phyloP scores from a whole-genome alignment of 2,888 invertebrate species.

The Myopa testacea region DNA sequence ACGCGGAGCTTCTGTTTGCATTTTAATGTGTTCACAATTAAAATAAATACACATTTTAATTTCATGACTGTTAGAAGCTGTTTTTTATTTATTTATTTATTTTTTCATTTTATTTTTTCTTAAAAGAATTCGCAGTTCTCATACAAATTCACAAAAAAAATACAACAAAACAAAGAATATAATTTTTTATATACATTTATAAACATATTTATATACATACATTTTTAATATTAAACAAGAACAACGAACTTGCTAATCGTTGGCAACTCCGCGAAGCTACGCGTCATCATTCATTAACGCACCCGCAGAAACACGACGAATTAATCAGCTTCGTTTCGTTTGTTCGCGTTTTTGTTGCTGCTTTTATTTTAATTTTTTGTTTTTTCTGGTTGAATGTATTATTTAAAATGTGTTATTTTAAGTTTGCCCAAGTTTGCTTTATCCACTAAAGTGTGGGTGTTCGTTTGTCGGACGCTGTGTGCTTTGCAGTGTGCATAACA shows the following conservation, averaged over 20 bases:
- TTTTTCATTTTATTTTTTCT: background rate
- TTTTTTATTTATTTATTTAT: background rate
- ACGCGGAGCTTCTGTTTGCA: constrained; percentile 17
- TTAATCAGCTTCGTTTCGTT: constrained; percentile 3
- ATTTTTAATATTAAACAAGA: no score
- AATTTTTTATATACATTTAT: no score
- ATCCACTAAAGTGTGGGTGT: background rate
- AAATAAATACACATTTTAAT: background rate
- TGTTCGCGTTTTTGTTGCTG: no score
- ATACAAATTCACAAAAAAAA: background rate
- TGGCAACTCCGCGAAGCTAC: background rate
- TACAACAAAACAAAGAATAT: no score
- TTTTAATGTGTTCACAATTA: constrained; percentile 11
- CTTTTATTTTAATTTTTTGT: background rate
- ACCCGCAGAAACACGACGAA: constrained; percentile 12
- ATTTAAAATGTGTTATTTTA: background rate
- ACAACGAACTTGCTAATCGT: no score
- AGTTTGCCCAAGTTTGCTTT: no score
- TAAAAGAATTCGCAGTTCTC: background rate
- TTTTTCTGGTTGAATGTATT: background rate
- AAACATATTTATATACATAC: no score
- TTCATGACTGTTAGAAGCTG: background rate
- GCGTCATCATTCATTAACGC: background rate
- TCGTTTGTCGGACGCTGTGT: background rate
- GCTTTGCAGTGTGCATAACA: background rate